Evolutionary conservation across 2,113 vertebrate species (phyloP), one percentile per base, ranked within the genome.

Genomic region (Xyliphius kryptos): DNA sequence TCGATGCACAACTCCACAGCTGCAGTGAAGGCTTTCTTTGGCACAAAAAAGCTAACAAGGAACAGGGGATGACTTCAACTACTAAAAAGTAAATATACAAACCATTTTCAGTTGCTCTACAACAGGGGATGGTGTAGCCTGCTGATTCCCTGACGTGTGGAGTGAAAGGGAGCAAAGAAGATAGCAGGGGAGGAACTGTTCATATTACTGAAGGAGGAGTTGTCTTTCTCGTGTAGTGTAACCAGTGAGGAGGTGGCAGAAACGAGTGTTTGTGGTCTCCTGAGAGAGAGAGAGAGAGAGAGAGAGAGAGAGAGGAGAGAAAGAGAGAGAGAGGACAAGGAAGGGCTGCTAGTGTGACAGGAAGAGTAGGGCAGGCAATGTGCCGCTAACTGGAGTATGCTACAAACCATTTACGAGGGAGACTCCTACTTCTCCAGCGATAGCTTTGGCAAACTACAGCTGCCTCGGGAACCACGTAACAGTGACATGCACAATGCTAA

Each of bases 341-440:
- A 69, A 68, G 63, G 76, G 78, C 77, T 82, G 75, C 86, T 84
- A 88, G 88, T 83, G 84, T 76, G 87, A 83, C 81, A 84, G 89
- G 82, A 67, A 85, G 84, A 85, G 63, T 83, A 70, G 81, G 79
- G 86, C 88, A 84, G 85, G 88, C 86, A 82, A 91, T 84, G 83
- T 83, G 87, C 86, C 55, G 83, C 85, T 88, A 86, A 90, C 80
- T 86, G 91, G 91, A 93, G 87, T 89, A 98, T 97, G 95, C 94
- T 97, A 90, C 94, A 98, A 91, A 98, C 96, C 81, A 97, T 99
- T 95, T 92, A 97, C 81, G 95, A 97, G 90, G 90, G 90, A 83
- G 94, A 98, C 90, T 97, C 90, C 79, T 94, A 89, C 93, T 94
- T 97, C 91, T 91, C 89, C 82, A 87, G 92, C 91, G 91, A 96